Evolutionary conservation across 2,888 invertebrate genomes (phyloP).

Genomic region (Pollenia amentaria): DNA sequence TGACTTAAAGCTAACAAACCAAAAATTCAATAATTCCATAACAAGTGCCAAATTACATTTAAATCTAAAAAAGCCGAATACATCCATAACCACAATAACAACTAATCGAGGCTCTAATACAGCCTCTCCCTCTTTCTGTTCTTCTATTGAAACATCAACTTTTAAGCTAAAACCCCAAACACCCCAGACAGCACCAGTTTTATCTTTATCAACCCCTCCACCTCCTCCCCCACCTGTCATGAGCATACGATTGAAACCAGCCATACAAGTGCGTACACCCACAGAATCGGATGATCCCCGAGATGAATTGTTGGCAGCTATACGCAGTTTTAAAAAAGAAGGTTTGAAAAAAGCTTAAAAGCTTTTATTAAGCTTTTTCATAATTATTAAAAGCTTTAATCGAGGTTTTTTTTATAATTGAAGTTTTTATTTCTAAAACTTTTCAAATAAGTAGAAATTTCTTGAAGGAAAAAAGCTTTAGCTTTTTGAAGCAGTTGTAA

Average conservation of each 20-base stretch:
- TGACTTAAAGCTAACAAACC: constrained; percentile 35
- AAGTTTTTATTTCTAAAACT: not conserved
- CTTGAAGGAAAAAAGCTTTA: constrained; percentile 18
- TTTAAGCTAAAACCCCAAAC: constrained; percentile 39
- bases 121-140: constrained; percentile 68
- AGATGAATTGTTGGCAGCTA: constrained; percentile 89
- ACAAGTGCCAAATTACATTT: constrained; percentile 79
- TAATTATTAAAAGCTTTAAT: too few relatives aligned
- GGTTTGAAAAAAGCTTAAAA: constrained; percentile 79
- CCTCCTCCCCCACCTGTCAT: constrained; percentile 80
- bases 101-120: not conserved
- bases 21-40: constrained; percentile 60
- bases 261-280: constrained; percentile 74
- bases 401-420: too few relatives aligned
- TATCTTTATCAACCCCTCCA: constrained; percentile 73
- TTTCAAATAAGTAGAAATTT: not conserved
- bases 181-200: constrained; percentile 51
- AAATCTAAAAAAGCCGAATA: constrained; percentile 75
- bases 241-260: constrained; percentile 68
- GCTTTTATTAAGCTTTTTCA: not conserved
- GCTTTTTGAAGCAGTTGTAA: not conserved
- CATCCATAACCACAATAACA: not conserved
- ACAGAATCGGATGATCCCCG: constrained; percentile 86
- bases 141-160: constrained; percentile 80
- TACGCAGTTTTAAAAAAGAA: constrained; percentile 88